phyloP scores from a whole-genome alignment of 1,140 invertebrate species.

The Atta texana region DNA sequence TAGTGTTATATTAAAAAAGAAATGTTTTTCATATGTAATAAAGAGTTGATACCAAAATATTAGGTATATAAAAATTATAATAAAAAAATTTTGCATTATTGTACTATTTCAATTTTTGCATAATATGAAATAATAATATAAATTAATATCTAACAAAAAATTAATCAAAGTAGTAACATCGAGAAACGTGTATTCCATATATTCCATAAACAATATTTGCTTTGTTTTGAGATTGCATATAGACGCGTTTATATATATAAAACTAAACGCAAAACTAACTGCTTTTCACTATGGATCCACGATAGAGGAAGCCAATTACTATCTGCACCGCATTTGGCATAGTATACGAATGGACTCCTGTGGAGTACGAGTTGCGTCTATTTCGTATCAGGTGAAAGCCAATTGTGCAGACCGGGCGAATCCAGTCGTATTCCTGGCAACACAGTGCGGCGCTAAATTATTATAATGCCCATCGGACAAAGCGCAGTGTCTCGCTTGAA shows the following conservation, averaged over 20 bases:
- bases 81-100: not conserved
- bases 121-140: not conserved
- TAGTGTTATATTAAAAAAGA: not conserved
- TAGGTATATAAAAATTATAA: not conserved
- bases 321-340: conserved; percentile 66
- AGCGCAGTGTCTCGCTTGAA: conserved; percentile 58
- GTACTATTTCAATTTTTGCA: not conserved
- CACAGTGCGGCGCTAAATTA: conserved; percentile 64
- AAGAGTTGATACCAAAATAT: not conserved
- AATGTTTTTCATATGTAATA: not conserved
- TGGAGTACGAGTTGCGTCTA: conserved; percentile 69
- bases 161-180: not conserved
- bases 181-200: no score
- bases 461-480: conserved; percentile 70
- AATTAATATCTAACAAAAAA: not conserved
- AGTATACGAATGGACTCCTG: conserved; percentile 64
- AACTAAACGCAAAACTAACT: not conserved
- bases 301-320: conserved; percentile 69
- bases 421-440: conserved; percentile 59
- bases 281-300: conserved; percentile 42
- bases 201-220: not conserved
- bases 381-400: conserved; percentile 71
- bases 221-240: not conserved
- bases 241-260: not conserved
- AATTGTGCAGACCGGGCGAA: conserved; percentile 56